A percentile compares a stretch with the other conserved stretches of the same genome.
Evolutionary conservation across 35 echinoderm and acorn worm species (phyloP).

Genomic region (Lytechinus variegatus): DNA sequence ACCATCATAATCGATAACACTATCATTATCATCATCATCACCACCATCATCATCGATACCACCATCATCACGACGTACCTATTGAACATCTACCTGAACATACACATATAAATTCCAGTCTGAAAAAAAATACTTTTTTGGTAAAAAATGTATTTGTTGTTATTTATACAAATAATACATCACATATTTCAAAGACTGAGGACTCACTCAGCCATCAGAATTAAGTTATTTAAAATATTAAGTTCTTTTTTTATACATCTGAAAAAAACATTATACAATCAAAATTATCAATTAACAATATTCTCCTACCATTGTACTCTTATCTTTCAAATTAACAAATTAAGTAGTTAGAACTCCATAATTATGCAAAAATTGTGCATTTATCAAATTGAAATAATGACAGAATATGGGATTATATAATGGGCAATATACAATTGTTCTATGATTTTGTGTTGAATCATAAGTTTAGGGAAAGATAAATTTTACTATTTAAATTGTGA

Average conservation of each 20-base stretch:
- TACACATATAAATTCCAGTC: background rate
- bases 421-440: background rate
- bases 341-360: background rate
- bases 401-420: background rate
- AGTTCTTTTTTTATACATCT: background rate
- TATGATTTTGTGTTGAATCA: background rate
- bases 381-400: background rate
- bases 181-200: background rate
- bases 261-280: background rate
- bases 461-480: background rate
- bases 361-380: background rate
- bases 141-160: conserved; percentile 47
- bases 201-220: background rate
- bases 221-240: background rate
- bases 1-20: no score
- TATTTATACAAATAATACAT: conserved; percentile 50
- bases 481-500: background rate
- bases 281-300: conserved; percentile 14
- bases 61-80: background rate
- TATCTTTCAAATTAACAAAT: background rate
- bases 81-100: background rate
- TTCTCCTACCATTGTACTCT: background rate
- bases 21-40: no score
- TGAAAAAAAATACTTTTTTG: background rate
- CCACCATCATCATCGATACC: no score